Percentiles rank a stretch among this genome's conserved stretches.
phyloP scores from a whole-genome alignment of 1,140 invertebrate genomes.

The Brevipalpus yothersi region DNA sequence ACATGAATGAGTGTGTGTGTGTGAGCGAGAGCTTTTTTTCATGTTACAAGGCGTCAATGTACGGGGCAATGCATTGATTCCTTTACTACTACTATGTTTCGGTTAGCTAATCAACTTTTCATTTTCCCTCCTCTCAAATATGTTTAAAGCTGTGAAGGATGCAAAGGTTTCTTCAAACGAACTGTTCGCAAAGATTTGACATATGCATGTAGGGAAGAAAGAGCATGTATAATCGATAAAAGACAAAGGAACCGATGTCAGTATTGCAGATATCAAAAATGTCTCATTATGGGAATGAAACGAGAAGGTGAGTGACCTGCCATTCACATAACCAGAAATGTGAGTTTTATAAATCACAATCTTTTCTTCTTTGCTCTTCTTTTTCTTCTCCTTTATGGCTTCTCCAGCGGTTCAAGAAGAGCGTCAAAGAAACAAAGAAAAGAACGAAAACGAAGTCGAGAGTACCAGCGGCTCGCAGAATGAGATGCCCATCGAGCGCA shows the following conservation, averaged over 20 bases:
- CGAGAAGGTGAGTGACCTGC: constrained; percentile 31
- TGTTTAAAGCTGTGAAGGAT: constrained; percentile 31
- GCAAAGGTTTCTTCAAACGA: constrained; percentile 97
- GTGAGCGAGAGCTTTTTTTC: background rate
- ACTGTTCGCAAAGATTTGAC: constrained; percentile 92
- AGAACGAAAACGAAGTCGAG: constrained; percentile 50
- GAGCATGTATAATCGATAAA: constrained; percentile 92
- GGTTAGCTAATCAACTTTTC: background rate
- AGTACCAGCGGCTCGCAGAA: constrained; percentile 32
- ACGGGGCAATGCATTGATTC: no score
- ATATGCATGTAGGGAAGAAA: constrained; percentile 90
- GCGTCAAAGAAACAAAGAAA: constrained; percentile 52
- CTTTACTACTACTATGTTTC: background rate
- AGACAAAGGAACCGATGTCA: constrained; percentile 91
- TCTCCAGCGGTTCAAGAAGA: constrained; percentile 49
- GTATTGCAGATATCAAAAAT: constrained; percentile 89
- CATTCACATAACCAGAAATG: no score
- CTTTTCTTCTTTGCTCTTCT: no score
- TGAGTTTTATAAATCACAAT: no score
- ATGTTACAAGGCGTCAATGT: background rate
- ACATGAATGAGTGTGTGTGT: background rate
- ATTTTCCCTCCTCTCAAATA: background rate
- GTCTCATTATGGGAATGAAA: constrained; percentile 91
- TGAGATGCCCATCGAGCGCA: constrained; percentile 55
- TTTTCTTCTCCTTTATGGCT: no score